Conservation (phyloP, 2,113 vertebrate species). For the Laticauda colubrina region DNA sequence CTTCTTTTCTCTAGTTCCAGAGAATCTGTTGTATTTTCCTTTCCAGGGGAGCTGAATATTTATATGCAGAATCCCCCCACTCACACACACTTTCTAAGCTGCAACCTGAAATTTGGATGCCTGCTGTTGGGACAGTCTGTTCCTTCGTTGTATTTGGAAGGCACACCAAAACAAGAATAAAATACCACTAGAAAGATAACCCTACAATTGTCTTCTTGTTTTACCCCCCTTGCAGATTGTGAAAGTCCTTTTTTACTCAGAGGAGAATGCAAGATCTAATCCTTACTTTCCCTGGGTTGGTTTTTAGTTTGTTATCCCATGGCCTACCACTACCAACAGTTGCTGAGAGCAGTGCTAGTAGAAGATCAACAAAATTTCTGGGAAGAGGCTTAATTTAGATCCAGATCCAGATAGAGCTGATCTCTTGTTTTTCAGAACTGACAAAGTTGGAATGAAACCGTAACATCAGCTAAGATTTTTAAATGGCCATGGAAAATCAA, state of each 20-base stretch:
- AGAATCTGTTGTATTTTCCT: background rate
- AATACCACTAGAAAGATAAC: background rate
- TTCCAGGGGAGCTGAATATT: background rate
- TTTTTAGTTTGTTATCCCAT: background rate
- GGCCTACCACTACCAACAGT: background rate
- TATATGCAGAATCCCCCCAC: too few relatives aligned
- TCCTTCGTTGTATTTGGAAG: background rate
- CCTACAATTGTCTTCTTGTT: background rate
- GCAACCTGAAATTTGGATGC: background rate
- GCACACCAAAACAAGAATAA: background rate
- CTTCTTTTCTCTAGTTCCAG: background rate
- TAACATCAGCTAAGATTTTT: background rate
- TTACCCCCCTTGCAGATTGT: background rate
- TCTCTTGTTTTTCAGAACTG: background rate
- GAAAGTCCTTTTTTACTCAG: background rate
- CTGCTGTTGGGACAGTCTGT: conserved; percentile 11
- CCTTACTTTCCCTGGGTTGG: background rate
- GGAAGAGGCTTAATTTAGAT: background rate
- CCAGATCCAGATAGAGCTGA: background rate
- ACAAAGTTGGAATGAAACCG: background rate
- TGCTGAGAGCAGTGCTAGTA: background rate
- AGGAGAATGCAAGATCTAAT: background rate
- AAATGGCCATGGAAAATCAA: background rate
- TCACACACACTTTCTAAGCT: background rate
- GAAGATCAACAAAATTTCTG: background rate